phyloP scores from a whole-genome alignment of 30 jellyfish, hydroid and myxozoan genomes.

The Calvadosia cruxmelitensis region DNA sequence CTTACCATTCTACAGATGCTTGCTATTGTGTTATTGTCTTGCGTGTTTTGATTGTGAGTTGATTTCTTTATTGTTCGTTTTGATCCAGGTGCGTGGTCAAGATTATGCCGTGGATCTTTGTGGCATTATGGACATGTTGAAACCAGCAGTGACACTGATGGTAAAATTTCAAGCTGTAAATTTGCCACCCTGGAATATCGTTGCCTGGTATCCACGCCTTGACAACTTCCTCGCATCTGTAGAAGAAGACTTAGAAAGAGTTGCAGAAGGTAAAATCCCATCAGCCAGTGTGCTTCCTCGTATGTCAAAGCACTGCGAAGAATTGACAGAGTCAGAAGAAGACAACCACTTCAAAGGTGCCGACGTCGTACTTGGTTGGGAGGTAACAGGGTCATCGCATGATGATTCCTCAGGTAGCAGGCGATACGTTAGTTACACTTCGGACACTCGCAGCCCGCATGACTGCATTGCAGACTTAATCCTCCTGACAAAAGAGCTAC shows the following conservation, averaged over 20 bases:
- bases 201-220: conserved; percentile 5
- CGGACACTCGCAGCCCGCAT: conserved; percentile 1
- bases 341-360: background rate
- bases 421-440: too few relatives aligned
- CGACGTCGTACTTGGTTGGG: too few relatives aligned
- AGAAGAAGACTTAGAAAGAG: conserved; percentile 3
- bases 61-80: too few relatives aligned
- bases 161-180: conserved; percentile 1
- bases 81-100: conserved; percentile 18
- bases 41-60: too few relatives aligned
- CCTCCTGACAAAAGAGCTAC: conserved; percentile 5
- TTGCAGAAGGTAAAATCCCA: background rate
- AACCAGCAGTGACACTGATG: conserved; percentile 8
- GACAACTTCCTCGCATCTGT: background rate
- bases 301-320: background rate
- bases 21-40: too few relatives aligned
- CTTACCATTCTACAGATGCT: too few relatives aligned
- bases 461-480: conserved; percentile 3
- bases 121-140: conserved; percentile 1
- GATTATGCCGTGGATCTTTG: conserved; percentile 14
- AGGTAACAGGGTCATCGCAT: background rate
- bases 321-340: background rate
- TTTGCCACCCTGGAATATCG: conserved; percentile 8
- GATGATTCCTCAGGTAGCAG: too few relatives aligned
- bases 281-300: too few relatives aligned